A percentile compares a stretch with the other conserved stretches of the same genome.
These are phyloP conservation scores for Drosophila melanica DNA, from an alignment of 1,140 invertebrate genomes.

Conservation along the genomic window DNA sequence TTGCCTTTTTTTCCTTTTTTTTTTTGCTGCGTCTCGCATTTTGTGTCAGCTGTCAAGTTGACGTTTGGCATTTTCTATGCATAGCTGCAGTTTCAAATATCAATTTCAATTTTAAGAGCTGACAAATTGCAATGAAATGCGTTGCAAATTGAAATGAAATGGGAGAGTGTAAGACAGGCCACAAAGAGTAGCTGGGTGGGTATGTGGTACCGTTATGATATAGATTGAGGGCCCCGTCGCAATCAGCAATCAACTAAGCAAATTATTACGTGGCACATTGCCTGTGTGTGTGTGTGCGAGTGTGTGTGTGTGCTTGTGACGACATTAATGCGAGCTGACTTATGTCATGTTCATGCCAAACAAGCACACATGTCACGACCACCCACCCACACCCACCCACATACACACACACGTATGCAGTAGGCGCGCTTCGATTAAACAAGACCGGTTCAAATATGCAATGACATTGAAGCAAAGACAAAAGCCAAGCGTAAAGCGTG, in stretches of 20 bases:
- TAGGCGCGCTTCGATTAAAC: constrained; percentile 74
- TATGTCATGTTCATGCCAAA: constrained; percentile 66
- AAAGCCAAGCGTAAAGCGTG: constrained; percentile 19
- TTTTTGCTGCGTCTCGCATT: constrained; percentile 32
- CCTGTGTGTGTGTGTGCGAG: constrained; percentile 10
- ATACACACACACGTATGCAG: constrained; percentile 3
- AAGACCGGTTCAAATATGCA: constrained; percentile 77
- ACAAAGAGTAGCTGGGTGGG: not conserved
- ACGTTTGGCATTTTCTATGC: constrained; percentile 45
- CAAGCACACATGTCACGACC: constrained; percentile 53
- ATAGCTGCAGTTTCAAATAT: constrained; percentile 45
- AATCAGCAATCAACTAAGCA: constrained; percentile 51
- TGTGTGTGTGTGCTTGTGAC: constrained; percentile 33
- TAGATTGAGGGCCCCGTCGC: constrained; percentile 45
- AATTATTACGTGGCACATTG: constrained; percentile 40
- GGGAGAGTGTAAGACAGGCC: not conserved
- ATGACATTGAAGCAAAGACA: constrained; percentile 76
- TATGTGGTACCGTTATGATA: too few species aligned
- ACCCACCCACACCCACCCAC: constrained; percentile 5
- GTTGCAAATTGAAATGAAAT: constrained; percentile 43
- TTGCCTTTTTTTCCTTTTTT: constrained; percentile 9
- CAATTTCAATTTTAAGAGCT: constrained; percentile 50
- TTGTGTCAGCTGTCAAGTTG: constrained; percentile 49
- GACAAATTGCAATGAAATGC: constrained; percentile 48
- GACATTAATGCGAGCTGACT: constrained; percentile 43